These are phyloP conservation scores for Muscicapa adusta DNA, from an alignment of 2,113 vertebrate species.

Conservation along the genomic window DNA sequence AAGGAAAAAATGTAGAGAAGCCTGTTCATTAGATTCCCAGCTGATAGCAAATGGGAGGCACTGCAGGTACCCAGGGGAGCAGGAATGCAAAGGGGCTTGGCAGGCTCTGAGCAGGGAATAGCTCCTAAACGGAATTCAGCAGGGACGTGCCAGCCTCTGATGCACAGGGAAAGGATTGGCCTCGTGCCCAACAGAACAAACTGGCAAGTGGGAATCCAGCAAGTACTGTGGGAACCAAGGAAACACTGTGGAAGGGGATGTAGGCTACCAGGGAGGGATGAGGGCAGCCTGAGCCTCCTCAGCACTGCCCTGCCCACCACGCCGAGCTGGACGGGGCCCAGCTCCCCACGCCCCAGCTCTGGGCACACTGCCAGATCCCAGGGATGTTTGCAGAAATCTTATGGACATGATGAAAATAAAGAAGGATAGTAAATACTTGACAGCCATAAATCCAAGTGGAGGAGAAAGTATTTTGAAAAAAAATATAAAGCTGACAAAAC, in stretches of 20 bases:
- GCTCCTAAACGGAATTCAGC: background rate
- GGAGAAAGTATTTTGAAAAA: background rate
- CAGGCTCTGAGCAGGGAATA: background rate
- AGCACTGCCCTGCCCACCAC: background rate
- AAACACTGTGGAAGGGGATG: background rate
- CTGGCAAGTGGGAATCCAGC: background rate
- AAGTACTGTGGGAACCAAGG: background rate
- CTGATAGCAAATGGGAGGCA: background rate
- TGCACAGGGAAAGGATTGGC: background rate
- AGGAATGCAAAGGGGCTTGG: background rate
- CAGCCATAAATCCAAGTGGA: conserved; percentile 26
- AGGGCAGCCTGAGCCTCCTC: background rate
- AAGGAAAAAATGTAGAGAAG: background rate
- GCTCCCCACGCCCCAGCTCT: background rate
- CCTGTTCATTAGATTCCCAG: background rate
- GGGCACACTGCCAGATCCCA: background rate
- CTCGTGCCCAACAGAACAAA: background rate
- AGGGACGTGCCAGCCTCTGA: background rate
- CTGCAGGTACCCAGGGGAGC: background rate
- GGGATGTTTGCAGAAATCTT: background rate
- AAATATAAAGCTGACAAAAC: background rate
- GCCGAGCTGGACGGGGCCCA: background rate
- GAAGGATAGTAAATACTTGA: background rate
- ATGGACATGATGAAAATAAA: conserved; percentile 21
- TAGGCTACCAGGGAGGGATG: background rate